Evolutionary conservation across 2,888 invertebrate species (phyloP).

Genomic region (Volucella zonaria): DNA sequence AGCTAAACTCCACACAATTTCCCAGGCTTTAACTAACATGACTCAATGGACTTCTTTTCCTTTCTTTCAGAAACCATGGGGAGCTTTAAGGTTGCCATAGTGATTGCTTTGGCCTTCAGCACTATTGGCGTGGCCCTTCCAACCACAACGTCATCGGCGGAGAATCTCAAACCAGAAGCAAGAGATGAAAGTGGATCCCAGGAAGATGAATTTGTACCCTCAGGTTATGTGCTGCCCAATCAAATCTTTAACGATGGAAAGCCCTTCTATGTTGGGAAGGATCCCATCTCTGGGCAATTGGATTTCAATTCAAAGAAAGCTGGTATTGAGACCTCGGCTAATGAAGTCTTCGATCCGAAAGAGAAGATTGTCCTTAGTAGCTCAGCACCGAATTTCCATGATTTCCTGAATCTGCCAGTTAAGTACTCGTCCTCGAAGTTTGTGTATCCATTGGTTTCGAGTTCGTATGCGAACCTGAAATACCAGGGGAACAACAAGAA

Average conservation of each 20-base stretch:
- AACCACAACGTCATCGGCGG: conserved; percentile 76
- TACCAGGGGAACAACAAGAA: conserved; percentile 86
- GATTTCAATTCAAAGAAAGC: conserved; percentile 85
- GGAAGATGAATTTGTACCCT: conserved; percentile 80
- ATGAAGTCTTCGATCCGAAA: conserved; percentile 82
- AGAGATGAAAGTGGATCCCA: conserved; percentile 77
- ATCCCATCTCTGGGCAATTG: conserved; percentile 87
- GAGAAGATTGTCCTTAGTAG: conserved; percentile 86
- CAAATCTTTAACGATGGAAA: conserved; percentile 87
- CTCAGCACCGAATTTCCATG: conserved; percentile 86
- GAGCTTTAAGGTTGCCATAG: conserved; percentile 53
- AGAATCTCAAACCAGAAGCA: conserved; percentile 79
- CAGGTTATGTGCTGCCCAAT: conserved; percentile 83
- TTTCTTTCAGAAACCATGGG: conserved; percentile 61
- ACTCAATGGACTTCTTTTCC: not conserved
- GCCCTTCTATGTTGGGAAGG: conserved; percentile 88
- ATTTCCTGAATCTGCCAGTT: conserved; percentile 87
- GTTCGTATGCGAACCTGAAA: conserved; percentile 88
- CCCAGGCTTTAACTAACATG: not conserved
- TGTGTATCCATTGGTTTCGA: conserved; percentile 87
- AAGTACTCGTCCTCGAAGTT: conserved; percentile 88
- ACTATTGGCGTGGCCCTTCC: conserved; percentile 53
- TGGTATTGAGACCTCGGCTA: conserved; percentile 80
- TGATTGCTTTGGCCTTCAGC: conserved; percentile 56
- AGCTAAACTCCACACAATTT: not conserved